phyloP scores from a whole-genome alignment of 2,888 invertebrate genomes.

The Alviniconcha strummeri region DNA sequence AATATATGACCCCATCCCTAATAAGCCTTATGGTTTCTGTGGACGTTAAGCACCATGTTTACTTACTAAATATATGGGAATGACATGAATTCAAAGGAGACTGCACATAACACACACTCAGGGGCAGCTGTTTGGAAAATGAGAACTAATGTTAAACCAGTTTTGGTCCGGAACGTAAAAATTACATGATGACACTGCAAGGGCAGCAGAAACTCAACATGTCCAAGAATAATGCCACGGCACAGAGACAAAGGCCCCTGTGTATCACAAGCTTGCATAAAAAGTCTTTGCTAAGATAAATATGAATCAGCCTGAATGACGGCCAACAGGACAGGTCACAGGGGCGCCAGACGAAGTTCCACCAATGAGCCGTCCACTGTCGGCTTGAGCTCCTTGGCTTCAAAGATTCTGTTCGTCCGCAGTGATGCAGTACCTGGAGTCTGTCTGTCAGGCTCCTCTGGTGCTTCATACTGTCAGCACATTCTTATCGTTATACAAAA shows the following conservation, averaged over 20 bases:
- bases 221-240: not conserved
- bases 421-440: not conserved
- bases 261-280: not conserved
- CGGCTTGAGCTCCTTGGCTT: slow-evolving; percentile 44
- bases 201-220: not conserved
- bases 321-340: slow-evolving; percentile 13
- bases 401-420: slow-evolving; percentile 38
- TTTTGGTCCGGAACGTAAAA: too few species aligned
- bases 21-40: too few species aligned
- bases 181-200: too few species aligned
- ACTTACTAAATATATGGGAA: too few species aligned
- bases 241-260: not conserved
- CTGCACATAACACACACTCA: too few species aligned
- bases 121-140: too few species aligned
- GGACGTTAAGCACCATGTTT: too few species aligned
- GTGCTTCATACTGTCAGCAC: slow-evolving; percentile 28
- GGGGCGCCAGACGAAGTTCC: slow-evolving; percentile 34
- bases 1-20: too few species aligned
- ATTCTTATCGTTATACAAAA: not conserved
- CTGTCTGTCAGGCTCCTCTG: slow-evolving; percentile 8
- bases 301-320: not conserved
- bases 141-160: too few species aligned
- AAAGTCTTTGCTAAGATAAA: too few species aligned
- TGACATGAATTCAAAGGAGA: too few species aligned
- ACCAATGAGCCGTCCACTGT: slow-evolving; percentile 36